A percentile compares a stretch with the other conserved stretches of the same genome.
Conservation (phyloP, 2,888 invertebrate genomes). For the Melinopterus prodromus region DNA sequence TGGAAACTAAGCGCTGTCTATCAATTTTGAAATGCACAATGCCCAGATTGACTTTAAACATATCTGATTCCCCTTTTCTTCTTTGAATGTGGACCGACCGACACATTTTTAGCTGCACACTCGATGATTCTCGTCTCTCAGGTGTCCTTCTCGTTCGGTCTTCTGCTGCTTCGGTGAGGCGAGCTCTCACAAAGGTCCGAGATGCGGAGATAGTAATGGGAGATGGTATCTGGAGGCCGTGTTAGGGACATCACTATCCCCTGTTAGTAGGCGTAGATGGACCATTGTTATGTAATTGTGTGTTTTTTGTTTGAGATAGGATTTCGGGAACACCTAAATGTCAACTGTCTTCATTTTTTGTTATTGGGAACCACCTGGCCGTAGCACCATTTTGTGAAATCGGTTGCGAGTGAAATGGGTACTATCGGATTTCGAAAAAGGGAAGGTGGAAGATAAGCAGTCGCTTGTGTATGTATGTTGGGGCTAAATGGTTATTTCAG, state of each 20-base stretch:
- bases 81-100: conserved; percentile 45
- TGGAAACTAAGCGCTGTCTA: conserved; percentile 57
- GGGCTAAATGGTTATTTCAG: no score
- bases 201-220: conserved; percentile 50
- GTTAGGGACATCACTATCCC: conserved; percentile 59
- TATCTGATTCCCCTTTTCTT: conserved; percentile 58
- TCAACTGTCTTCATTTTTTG: conserved; percentile 57
- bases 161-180: conserved; percentile 29
- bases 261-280: conserved; percentile 62
- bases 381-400: not conserved
- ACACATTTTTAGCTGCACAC: conserved; percentile 42
- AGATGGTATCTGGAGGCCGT: conserved; percentile 53
- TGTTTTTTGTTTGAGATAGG: conserved; percentile 60
- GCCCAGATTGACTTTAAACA: conserved; percentile 58
- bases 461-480: no score
- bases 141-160: conserved; percentile 48
- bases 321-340: conserved; percentile 60
- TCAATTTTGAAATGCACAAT: conserved; percentile 56
- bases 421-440: no score
- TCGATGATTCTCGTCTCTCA: conserved; percentile 42
- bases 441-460: no score
- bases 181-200: conserved; percentile 25
- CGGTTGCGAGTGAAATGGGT: not conserved
- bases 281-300: conserved; percentile 61
- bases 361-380: conserved; percentile 55